These are phyloP conservation scores for Neocloeon triangulifer DNA, from an alignment of 1,140 invertebrate species.

Conservation along the genomic window DNA sequence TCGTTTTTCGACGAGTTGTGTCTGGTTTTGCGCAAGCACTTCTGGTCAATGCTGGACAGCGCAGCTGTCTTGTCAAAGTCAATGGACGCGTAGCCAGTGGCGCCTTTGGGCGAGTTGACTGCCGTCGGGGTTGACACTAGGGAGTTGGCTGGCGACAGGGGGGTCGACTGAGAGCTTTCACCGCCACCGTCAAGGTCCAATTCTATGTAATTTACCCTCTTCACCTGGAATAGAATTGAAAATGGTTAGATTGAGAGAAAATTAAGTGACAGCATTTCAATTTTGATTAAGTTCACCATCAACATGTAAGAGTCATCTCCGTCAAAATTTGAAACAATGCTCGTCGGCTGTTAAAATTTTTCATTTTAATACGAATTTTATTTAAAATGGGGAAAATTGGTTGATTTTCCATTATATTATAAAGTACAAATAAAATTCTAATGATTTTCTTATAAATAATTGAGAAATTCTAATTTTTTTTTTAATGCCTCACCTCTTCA, in stretches of 20 bases:
- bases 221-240: slow-evolving; percentile 6
- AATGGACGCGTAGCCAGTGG: slow-evolving; percentile 66
- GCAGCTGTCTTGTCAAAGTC: slow-evolving; percentile 84
- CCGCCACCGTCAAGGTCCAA: slow-evolving; percentile 37
- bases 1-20: slow-evolving; percentile 35
- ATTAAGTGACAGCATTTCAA: neutral
- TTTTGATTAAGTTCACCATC: neutral
- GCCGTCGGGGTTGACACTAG: slow-evolving; percentile 14
- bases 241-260: neutral
- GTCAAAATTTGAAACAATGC: slow-evolving; percentile 14
- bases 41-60: slow-evolving; percentile 34
- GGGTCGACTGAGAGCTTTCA: slow-evolving; percentile 11
- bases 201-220: slow-evolving; percentile 46
- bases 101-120: slow-evolving; percentile 27
- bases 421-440: too few species aligned
- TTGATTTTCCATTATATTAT: too few species aligned
- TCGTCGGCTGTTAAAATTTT: slow-evolving; percentile 19
- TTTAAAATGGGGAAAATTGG: too few species aligned
- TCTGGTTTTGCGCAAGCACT: slow-evolving; percentile 35
- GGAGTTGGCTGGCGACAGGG: slow-evolving; percentile 11
- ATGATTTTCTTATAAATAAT: too few species aligned
- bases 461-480: too few species aligned
- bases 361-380: slow-evolving; percentile 3
- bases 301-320: neutral
- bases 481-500: too few species aligned